A percentile compares a stretch with the other conserved stretches of the same genome.
These are phyloP conservation scores for Rostratula benghalensis DNA, from an alignment of 2,113 vertebrate genomes.

Conservation along the genomic window DNA sequence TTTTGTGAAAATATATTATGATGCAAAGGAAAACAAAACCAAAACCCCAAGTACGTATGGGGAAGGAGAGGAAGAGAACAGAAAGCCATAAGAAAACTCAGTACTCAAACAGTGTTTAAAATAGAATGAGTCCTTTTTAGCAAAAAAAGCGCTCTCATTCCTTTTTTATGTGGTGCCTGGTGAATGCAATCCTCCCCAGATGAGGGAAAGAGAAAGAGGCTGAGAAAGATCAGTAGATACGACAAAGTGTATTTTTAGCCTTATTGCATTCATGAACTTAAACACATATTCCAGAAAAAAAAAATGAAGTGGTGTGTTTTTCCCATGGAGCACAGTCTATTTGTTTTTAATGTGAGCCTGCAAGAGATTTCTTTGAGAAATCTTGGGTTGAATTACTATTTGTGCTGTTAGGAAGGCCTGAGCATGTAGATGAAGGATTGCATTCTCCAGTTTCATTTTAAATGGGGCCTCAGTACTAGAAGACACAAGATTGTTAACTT, in stretches of 20 bases:
- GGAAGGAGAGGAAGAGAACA: not conserved
- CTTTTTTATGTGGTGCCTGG: not conserved
- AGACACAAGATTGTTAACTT: not conserved
- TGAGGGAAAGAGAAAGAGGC: no score
- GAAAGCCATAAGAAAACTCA: not conserved
- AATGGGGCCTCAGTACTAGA: not conserved
- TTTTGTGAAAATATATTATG: not conserved
- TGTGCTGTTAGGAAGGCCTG: not conserved
- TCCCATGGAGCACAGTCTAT: not conserved
- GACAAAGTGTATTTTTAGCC: not conserved
- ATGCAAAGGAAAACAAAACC: not conserved
- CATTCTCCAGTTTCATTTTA: not conserved
- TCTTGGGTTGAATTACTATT: not conserved
- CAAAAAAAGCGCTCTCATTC: fast-evolving
- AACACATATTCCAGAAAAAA: not conserved
- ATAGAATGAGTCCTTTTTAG: not conserved
- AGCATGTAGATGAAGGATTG: not conserved
- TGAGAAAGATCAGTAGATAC: not conserved
- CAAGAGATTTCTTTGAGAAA: not conserved
- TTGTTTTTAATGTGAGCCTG: not conserved
- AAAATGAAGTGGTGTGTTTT: not conserved
- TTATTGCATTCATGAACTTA: not conserved
- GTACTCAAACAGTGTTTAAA: not conserved
- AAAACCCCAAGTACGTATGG: not conserved
- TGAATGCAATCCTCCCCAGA: not conserved